A percentile compares a stretch with the other conserved stretches of the same genome.
These are phyloP conservation scores for Agrochola lychnidis DNA, from an alignment of 2,888 invertebrate genomes.

Conservation along the genomic window DNA sequence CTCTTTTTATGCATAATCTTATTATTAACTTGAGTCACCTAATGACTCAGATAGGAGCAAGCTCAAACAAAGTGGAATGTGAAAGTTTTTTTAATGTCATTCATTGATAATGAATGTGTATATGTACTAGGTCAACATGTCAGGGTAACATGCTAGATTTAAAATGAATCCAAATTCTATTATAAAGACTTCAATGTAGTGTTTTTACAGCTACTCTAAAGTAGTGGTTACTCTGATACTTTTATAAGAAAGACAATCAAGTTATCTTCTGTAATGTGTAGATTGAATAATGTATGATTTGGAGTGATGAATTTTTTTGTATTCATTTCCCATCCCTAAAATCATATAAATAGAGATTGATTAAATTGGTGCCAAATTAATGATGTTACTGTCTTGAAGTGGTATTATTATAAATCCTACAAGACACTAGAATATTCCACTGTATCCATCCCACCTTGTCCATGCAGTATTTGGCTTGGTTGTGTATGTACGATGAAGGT, in stretches of 20 bases:
- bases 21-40: conserved; percentile 39
- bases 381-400: neutral
- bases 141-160: conserved; percentile 19
- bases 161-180: neutral
- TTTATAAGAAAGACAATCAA: neutral
- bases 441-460: conserved; percentile 91
- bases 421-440: conserved; percentile 1
- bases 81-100: conserved; percentile 31
- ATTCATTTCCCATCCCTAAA: neutral
- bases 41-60: conserved; percentile 47
- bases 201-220: neutral
- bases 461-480: conserved; percentile 94
- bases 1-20: conserved; percentile 13
- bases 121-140: conserved; percentile 27
- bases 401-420: neutral
- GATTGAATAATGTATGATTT: neutral
- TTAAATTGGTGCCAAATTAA: neutral
- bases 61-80: conserved; percentile 40
- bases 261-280: neutral
- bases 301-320: neutral
- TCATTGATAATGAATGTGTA: conserved; percentile 41
- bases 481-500: conserved; percentile 92
- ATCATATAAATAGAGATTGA: neutral
- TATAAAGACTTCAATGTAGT: neutral
- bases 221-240: too few species aligned